phyloP scores from a whole-genome alignment of 2,113 vertebrate genomes.

The Eulemur macaco region DNA sequence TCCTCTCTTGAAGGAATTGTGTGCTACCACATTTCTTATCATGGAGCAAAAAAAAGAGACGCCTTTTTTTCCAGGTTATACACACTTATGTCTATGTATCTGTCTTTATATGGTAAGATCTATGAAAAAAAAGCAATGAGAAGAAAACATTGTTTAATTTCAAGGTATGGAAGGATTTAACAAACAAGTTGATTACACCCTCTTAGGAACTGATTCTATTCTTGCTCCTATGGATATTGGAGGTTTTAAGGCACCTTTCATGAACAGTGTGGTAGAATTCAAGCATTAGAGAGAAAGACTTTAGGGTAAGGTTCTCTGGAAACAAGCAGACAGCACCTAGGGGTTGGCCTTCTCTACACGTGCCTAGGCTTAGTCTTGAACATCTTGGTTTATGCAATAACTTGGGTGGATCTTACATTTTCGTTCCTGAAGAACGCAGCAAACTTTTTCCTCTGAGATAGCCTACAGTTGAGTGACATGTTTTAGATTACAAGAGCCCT shows the following conservation, averaged over 20 bases:
- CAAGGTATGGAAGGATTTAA: not conserved
- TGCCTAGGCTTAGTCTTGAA: not conserved
- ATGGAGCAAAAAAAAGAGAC: not conserved
- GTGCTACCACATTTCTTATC: not conserved
- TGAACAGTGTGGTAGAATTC: not conserved
- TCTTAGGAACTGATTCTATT: not conserved
- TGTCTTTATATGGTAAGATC: not conserved
- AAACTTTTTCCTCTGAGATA: constrained; percentile 47
- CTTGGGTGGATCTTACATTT: constrained; percentile 27
- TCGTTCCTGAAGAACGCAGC: constrained; percentile 7
- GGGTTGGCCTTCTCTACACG: not conserved
- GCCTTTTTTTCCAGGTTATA: not conserved
- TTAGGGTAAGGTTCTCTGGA: not conserved
- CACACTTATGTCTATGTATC: not conserved
- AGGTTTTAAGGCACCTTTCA: not conserved
- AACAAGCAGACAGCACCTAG: not conserved
- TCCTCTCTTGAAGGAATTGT: not conserved
- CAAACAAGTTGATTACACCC: not conserved
- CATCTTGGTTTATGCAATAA: not conserved
- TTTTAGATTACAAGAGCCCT: constrained; percentile 42
- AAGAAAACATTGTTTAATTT: not conserved
- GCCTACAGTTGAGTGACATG: not conserved
- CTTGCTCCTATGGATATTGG: not conserved
- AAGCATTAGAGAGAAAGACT: not conserved
- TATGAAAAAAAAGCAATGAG: not conserved